These are phyloP conservation scores for Cotesia vestalis DNA, from an alignment of 1,140 invertebrate species.

Conservation along the genomic window DNA sequence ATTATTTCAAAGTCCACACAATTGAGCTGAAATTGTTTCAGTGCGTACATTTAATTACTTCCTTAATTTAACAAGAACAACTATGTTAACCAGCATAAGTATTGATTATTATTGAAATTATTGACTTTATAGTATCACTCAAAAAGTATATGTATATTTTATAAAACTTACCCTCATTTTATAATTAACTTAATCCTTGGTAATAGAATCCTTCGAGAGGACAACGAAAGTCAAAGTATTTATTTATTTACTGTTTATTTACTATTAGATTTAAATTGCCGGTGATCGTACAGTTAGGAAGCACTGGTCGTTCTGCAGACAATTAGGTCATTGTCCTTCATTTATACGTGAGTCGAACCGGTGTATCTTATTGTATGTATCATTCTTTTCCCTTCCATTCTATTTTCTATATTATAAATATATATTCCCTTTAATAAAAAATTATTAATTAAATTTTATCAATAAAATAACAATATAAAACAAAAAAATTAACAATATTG, in stretches of 20 bases:
- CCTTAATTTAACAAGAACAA: no score
- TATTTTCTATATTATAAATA: constrained; percentile 5
- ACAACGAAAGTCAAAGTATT: neutral
- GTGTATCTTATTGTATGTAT: constrained; percentile 47
- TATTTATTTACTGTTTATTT: neutral
- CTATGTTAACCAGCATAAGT: no score
- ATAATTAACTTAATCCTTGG: neutral
- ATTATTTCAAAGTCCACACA: no score
- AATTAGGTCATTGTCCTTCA: constrained; percentile 65
- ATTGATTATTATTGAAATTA: no score
- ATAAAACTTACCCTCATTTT: constrained; percentile 2
- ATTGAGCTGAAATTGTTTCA: no score
- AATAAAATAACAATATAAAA: no score
- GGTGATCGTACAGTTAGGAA: constrained; percentile 51
- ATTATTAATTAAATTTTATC: no score
- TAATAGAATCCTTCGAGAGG: neutral
- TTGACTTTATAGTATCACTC: no score
- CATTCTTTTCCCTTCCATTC: constrained; percentile 36
- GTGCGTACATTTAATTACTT: no score
- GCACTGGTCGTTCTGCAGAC: constrained; percentile 58
- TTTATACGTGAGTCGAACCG: constrained; percentile 56
- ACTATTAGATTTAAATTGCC: constrained; percentile 21
- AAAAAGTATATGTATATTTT: no score
- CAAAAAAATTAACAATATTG: no score
- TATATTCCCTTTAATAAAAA: constrained; percentile 4